phyloP scores from a whole-genome alignment of 2,888 invertebrate species.

The Hoplodrina blanda region DNA sequence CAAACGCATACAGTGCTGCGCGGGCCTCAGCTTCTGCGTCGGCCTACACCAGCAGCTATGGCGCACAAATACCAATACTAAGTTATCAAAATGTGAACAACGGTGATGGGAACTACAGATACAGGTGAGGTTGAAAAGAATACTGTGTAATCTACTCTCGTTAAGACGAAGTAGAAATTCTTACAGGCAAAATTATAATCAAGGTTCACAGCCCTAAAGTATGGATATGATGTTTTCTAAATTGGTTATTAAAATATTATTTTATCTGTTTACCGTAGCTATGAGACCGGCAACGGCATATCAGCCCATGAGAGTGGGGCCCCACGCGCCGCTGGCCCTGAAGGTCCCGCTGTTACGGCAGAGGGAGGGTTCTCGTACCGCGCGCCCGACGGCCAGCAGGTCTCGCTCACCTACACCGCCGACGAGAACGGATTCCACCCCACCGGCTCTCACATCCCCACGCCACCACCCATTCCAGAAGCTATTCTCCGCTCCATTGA shows the following conservation, averaged over 20 bases:
- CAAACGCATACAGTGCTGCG: constrained; percentile 63
- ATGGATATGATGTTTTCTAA: too few species aligned
- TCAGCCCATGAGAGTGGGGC: constrained; percentile 89
- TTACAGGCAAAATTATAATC: too few species aligned
- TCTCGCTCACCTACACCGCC: constrained; percentile 91
- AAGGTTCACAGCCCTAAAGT: too few species aligned
- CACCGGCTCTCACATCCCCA: constrained; percentile 90
- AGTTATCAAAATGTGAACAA: constrained; percentile 91
- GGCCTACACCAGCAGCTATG: constrained; percentile 57
- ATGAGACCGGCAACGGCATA: constrained; percentile 92
- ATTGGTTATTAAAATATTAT: not conserved
- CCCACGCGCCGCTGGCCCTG: constrained; percentile 87
- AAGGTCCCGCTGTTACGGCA: constrained; percentile 87
- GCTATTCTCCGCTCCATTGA: constrained; percentile 88
- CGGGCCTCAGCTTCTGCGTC: constrained; percentile 64
- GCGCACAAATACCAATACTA: constrained; percentile 90
- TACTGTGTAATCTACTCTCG: too few species aligned
- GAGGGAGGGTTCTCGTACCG: constrained; percentile 92
- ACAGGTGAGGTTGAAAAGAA: constrained; percentile 80
- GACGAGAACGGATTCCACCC: constrained; percentile 93
- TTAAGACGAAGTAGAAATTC: too few species aligned
- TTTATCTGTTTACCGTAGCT: constrained; percentile 69
- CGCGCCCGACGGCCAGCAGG: constrained; percentile 91
- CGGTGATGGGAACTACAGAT: constrained; percentile 91
- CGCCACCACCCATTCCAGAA: constrained; percentile 90